Base-by-base conservation (phyloP, 2,113 vertebrate species). In the Lasiurus cinereus region DNA sequence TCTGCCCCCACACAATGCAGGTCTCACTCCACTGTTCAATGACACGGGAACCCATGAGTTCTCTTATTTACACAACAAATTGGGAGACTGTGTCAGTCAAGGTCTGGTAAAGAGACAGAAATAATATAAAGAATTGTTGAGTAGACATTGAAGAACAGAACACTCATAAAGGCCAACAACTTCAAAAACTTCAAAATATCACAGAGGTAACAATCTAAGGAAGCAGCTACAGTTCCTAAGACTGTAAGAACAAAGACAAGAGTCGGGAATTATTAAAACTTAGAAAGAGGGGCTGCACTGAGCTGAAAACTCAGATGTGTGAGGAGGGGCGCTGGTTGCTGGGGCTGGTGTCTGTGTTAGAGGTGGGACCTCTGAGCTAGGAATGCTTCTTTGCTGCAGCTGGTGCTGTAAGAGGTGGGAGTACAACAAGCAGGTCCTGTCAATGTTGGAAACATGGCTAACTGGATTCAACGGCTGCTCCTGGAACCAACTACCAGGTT, bases 51-150 rank as follows among this genome's bases (percentile, higher is more conserved):
- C 13, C 36, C 31, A 6, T 11, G 39, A 62, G 11, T 82, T 59
- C 54, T 95, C 19, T 50, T 29, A 10, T 33, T 73, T 88, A 69
- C 14, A 70, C 3, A 8, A 9, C 64, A 59, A 5, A 8, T 19
- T 36, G 18, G 33, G 21, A 46, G 4, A 77, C 7, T 36, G 2
- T 59, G 10, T 85, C 39, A 62, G 70, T n/a, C 29, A 79, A 39
- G 24, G 33, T 88, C 79, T 16, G 31, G 33, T 52, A 88, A 88
- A 91, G 24, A 79, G 50, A 88, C 9, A 79, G 70, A 83, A 90
- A 46, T 22, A 46, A 46, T 46, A 48, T 62, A 59, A 80, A 92
- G n/a, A 88, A 90, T 56, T 22, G 16, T 22, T 87, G 33, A 64
- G 36, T 69, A 59, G 46, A 59, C 31, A 70, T 2, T 64, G 22